Evolutionary conservation across 2,888 invertebrate genomes (phyloP).

Genomic region (Lycocerus yunnanus): DNA sequence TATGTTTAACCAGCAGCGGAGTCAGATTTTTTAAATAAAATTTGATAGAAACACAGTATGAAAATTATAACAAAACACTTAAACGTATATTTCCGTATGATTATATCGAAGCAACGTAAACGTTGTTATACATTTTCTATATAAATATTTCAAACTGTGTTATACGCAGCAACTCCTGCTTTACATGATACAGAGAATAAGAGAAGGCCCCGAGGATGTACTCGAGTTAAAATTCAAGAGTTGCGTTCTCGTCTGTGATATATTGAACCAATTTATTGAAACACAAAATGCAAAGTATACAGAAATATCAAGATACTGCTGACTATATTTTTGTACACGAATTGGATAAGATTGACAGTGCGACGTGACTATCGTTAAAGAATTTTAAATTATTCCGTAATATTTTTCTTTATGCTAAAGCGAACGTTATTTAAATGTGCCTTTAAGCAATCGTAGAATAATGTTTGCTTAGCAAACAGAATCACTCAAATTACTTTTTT

Average conservation of each 20-base stretch:
- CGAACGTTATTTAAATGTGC: constrained; percentile 7
- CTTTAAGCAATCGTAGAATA: not conserved
- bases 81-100: not conserved
- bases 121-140: constrained; percentile 16
- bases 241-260: constrained; percentile 29
- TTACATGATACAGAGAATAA: constrained; percentile 23
- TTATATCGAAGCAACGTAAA: constrained; percentile 18
- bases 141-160: constrained; percentile 28
- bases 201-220: constrained; percentile 29
- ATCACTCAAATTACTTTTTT: not conserved
- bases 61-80: not conserved
- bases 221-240: constrained; percentile 31
- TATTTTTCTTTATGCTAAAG: constrained; percentile 14
- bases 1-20: not conserved
- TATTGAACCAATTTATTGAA: constrained; percentile 33
- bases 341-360: constrained; percentile 25
- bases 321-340: constrained; percentile 23
- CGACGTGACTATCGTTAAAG: constrained; percentile 15
- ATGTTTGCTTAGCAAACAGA: not conserved
- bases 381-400: constrained; percentile 16
- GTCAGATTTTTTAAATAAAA: not conserved
- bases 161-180: constrained; percentile 18
- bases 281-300: constrained; percentile 32
- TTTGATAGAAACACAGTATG: not conserved
- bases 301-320: constrained; percentile 28